Evolutionary conservation across 2,797 vertebrate species (phyloP).

Genomic region (Pipistrellus pygmaeus): DNA sequence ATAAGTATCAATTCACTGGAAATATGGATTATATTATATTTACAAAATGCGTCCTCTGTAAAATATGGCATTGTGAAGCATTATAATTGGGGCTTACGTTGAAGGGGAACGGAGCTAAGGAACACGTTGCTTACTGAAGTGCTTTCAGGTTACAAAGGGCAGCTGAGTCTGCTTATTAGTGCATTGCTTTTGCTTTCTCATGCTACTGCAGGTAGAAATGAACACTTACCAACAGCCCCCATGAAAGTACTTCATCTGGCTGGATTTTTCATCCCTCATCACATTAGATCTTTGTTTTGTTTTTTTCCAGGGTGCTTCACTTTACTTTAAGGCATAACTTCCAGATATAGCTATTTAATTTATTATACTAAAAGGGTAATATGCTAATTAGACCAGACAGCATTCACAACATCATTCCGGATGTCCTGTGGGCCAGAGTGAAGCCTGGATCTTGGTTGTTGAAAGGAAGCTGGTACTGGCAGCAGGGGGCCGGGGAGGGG

Average conservation of each 20-base stretch:
- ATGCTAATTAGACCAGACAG: too few relatives aligned
- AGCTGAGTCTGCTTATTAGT: neutral
- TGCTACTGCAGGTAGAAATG: neutral
- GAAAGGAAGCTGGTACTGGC: too few relatives aligned
- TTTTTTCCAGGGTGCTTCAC: neutral
- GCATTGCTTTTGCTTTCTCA: conserved; percentile 37
- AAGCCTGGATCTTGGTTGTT: too few relatives aligned
- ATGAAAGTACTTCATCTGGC: neutral
- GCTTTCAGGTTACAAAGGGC: neutral
- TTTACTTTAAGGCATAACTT: neutral
- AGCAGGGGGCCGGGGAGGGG: too few relatives aligned
- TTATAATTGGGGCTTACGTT: neutral
- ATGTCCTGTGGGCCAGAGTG: too few relatives aligned
- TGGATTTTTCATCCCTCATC: neutral
- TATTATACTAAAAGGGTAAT: neutral
- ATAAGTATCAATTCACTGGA: neutral
- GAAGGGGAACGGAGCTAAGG: neutral
- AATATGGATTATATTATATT: neutral
- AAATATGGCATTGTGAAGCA: neutral
- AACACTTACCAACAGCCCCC: neutral
- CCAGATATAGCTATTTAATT: neutral
- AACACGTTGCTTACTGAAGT: neutral
- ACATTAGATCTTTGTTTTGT: neutral
- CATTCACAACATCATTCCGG: too few relatives aligned
- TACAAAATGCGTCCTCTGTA: neutral